phyloP scores from a whole-genome alignment of 2,113 vertebrate genomes.

The Nibea coibor region DNA sequence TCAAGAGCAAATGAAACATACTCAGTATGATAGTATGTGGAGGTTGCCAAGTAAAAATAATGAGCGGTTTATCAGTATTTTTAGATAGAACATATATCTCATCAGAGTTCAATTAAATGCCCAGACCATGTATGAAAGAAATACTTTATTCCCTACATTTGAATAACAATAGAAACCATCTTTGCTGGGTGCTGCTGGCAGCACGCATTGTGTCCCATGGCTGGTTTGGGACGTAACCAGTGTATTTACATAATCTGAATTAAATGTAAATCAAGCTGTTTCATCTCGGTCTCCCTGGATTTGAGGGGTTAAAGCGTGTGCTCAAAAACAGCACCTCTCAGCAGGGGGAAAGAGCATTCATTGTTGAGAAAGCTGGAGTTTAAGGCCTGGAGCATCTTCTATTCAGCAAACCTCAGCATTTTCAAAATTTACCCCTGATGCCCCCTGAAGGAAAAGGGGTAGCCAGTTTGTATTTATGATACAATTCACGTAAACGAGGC shows the following conservation, averaged over 20 bases:
- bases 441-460: slow-evolving; percentile 64
- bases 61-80: slow-evolving; percentile 49
- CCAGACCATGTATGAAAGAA: slow-evolving; percentile 40
- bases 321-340: slow-evolving; percentile 64
- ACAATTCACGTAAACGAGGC: slow-evolving; percentile 76
- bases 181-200: slow-evolving; percentile 58
- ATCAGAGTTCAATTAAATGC: slow-evolving; percentile 52
- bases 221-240: slow-evolving; percentile 72
- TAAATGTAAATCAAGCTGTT: slow-evolving; percentile 84
- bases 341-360: slow-evolving; percentile 57
- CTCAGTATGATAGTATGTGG: slow-evolving; percentile 37
- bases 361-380: slow-evolving; percentile 68
- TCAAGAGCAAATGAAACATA: slow-evolving; percentile 53
- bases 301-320: slow-evolving; percentile 78
- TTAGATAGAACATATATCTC: slow-evolving; percentile 43
- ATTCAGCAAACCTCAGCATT: slow-evolving; percentile 57
- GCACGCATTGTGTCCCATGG: slow-evolving; percentile 64
- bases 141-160: slow-evolving; percentile 59
- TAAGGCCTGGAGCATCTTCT: slow-evolving; percentile 62
- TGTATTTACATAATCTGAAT: slow-evolving; percentile 86
- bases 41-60: slow-evolving; percentile 54
- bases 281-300: slow-evolving; percentile 77
- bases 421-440: slow-evolving; percentile 68
- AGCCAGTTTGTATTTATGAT: slow-evolving; percentile 68
- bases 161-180: slow-evolving; percentile 77